These are phyloP conservation scores for Scomberomorus guttatus DNA, from an alignment of 2,797 vertebrate species.

Conservation along the genomic window DNA sequence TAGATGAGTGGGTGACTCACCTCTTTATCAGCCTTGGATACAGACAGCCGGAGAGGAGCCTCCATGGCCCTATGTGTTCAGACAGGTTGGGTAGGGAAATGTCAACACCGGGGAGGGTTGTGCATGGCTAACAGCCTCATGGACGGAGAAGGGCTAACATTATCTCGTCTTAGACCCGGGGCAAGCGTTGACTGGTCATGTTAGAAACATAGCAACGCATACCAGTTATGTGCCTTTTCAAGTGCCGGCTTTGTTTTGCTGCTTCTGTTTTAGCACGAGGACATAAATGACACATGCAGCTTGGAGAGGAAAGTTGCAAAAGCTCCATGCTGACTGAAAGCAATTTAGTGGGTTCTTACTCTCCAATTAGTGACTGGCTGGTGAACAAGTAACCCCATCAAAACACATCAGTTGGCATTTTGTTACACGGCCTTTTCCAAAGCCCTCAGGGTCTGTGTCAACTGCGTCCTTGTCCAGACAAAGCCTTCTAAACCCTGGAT, in stretches of 20 bases:
- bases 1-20: slow-evolving; percentile 78
- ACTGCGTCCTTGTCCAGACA: slow-evolving; percentile 78
- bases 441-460: slow-evolving; percentile 76
- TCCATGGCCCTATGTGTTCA: slow-evolving; percentile 71
- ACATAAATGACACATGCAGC: slow-evolving; percentile 31
- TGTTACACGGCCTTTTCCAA: slow-evolving; percentile 74
- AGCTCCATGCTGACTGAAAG: slow-evolving; percentile 47
- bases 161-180: slow-evolving; percentile 75
- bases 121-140: slow-evolving; percentile 65
- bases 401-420: slow-evolving; percentile 83
- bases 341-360: slow-evolving; percentile 61
- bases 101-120: slow-evolving; percentile 75
- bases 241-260: slow-evolving; percentile 38
- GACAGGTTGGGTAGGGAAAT: slow-evolving; percentile 78
- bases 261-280: neutral
- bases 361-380: slow-evolving; percentile 79
- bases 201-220: slow-evolving; percentile 50
- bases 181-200: slow-evolving; percentile 71
- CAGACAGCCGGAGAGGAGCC: slow-evolving; percentile 69
- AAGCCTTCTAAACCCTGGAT: slow-evolving; percentile 82
- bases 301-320: slow-evolving; percentile 47
- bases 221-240: slow-evolving; percentile 36
- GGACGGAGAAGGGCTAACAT: slow-evolving; percentile 72
- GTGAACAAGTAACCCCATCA: slow-evolving; percentile 79
- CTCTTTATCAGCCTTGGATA: slow-evolving; percentile 78